Percentiles rank a stretch among this genome's conserved stretches.
Evolutionary conservation across 92 coral and sea anemone species (phyloP).

Genomic region (Bergia puertoricense): DNA sequence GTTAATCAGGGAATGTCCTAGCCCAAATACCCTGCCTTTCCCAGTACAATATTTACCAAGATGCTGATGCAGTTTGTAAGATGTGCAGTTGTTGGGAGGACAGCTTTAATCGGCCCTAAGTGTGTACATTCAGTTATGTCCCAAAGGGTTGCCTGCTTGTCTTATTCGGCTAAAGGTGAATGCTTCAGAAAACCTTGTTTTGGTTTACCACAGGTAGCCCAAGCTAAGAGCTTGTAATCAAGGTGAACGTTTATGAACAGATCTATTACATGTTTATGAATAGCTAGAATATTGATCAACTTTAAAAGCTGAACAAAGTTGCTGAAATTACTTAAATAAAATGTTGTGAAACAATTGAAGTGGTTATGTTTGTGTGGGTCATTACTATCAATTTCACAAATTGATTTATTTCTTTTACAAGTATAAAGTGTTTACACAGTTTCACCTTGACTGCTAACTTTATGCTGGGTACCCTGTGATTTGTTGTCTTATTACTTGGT

Average conservation of each 20-base stretch:
- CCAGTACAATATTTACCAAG: constrained; percentile 19
- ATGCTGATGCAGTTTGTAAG: constrained; percentile 35
- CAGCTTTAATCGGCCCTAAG: constrained; percentile 7
- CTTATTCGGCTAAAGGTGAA: constrained; percentile 39
- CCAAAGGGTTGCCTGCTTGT: constrained; percentile 34
- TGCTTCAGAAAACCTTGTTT: constrained; percentile 1
- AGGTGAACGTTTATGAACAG: too few relatives aligned
- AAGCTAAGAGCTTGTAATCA: neutral
- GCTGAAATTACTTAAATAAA: too few relatives aligned
- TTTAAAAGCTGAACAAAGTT: too few relatives aligned
- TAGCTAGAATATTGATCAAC: too few relatives aligned
- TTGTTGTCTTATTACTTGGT: neutral
- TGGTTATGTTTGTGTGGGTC: too few relatives aligned
- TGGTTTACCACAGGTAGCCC: neutral
- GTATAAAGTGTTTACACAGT: too few relatives aligned
- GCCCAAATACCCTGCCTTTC: constrained; percentile 5
- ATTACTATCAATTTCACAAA: too few relatives aligned
- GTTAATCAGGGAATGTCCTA: constrained; percentile 1
- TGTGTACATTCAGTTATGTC: constrained; percentile 27
- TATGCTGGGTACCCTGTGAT: neutral
- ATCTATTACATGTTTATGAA: too few relatives aligned
- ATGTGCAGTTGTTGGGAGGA: constrained; percentile 29
- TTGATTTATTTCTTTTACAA: too few relatives aligned
- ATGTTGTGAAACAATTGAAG: too few relatives aligned
- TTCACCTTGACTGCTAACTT: neutral